These are phyloP conservation scores for Cladopsammia gracilis DNA, from an alignment of 64 coral and sea anemone genomes.

Conservation along the genomic window DNA sequence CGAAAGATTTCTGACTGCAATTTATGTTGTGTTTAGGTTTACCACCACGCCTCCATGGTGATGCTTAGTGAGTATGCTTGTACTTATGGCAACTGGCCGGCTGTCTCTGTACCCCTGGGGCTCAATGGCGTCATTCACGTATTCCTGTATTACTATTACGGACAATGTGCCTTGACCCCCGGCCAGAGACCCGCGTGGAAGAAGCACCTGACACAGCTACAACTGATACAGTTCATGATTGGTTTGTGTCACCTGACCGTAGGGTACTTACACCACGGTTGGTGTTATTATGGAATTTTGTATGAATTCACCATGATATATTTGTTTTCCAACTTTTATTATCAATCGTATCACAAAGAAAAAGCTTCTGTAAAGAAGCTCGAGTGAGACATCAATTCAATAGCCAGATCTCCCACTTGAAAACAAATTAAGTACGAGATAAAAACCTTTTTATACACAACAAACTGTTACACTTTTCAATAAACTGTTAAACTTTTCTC, in stretches of 20 bases:
- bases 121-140: slow-evolving; percentile 85
- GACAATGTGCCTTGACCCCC: slow-evolving; percentile 66
- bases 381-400: neutral
- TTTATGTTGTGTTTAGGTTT: slow-evolving; percentile 47
- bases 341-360: slow-evolving; percentile 77
- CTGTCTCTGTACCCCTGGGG: slow-evolving; percentile 67
- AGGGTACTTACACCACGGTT: slow-evolving; percentile 79
- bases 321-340: slow-evolving; percentile 90
- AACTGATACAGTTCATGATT: slow-evolving; percentile 78
- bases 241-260: slow-evolving; percentile 69
- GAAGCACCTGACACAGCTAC: slow-evolving; percentile 73
- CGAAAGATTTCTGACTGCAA: neutral
- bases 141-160: slow-evolving; percentile 92
- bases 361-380: slow-evolving; percentile 38
- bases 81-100: slow-evolving; percentile 72
- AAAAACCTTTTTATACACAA: too few relatives aligned
- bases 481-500: too few relatives aligned
- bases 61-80: slow-evolving; percentile 76
- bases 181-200: slow-evolving; percentile 84
- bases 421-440: too few relatives aligned
- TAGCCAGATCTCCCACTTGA: neutral
- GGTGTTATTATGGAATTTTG: slow-evolving; percentile 80
- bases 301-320: slow-evolving; percentile 84
- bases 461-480: too few relatives aligned
- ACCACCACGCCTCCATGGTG: slow-evolving; percentile 83